These are phyloP conservation scores for Euphydryas editha DNA, from an alignment of 2,888 invertebrate genomes.

Conservation along the genomic window DNA sequence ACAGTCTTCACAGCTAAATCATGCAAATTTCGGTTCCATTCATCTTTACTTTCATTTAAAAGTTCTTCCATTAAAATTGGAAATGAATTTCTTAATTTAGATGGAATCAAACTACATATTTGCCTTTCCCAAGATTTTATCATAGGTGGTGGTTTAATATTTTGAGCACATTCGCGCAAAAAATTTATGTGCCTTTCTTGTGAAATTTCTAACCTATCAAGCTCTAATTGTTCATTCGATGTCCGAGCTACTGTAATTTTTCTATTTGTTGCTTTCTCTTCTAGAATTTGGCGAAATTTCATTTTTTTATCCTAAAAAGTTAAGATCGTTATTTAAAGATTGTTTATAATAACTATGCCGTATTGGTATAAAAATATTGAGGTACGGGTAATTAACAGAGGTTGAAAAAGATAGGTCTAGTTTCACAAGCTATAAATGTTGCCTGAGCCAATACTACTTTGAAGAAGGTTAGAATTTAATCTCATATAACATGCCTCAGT, in stretches of 20 bases:
- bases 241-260: constrained; percentile 68
- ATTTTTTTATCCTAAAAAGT: constrained; percentile 71
- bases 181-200: constrained; percentile 81
- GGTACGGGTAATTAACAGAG: too few relatives aligned
- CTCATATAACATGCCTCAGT: too few relatives aligned
- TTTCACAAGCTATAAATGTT: too few relatives aligned
- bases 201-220: constrained; percentile 74
- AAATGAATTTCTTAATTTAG: constrained; percentile 81
- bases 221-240: constrained; percentile 61
- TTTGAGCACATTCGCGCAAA: constrained; percentile 82
- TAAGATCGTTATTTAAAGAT: neutral
- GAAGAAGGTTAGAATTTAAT: too few relatives aligned
- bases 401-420: too few relatives aligned
- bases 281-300: constrained; percentile 68
- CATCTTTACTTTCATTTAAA: constrained; percentile 81
- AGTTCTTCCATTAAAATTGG: constrained; percentile 79
- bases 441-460: too few relatives aligned
- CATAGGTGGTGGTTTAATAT: constrained; percentile 85
- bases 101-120: constrained; percentile 83
- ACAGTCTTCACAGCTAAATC: constrained; percentile 86
- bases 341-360: neutral
- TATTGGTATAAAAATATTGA: too few relatives aligned
- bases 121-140: constrained; percentile 84
- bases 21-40: constrained; percentile 85
- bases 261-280: constrained; percentile 67